Evolutionary conservation across 2,797 vertebrate genomes (phyloP).

Genomic region (Mallotus villosus): DNA sequence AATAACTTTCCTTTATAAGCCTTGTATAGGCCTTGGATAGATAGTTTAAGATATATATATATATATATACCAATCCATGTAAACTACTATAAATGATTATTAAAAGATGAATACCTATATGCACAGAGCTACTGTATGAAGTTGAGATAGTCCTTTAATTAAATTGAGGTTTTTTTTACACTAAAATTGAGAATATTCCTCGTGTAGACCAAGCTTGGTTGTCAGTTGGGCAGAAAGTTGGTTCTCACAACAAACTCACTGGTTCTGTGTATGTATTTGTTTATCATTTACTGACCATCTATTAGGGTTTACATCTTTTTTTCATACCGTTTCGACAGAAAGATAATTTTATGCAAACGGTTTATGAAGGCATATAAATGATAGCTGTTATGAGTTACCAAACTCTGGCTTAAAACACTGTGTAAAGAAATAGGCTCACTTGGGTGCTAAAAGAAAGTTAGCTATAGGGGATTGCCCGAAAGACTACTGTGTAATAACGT

Average conservation of each 20-base stretch:
- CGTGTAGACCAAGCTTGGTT: no score
- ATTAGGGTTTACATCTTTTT: background rate
- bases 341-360: background rate
- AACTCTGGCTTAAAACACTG: background rate
- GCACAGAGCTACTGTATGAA: background rate
- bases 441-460: slow-evolving; percentile 32
- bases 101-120: background rate
- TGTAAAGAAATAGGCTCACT: background rate
- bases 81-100: background rate
- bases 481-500: background rate
- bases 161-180: no score
- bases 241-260: no score
- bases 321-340: background rate
- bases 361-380: background rate
- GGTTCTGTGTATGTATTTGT: background rate
- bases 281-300: background rate
- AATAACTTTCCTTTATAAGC: slow-evolving; percentile 22
- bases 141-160: background rate
- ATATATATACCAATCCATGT: background rate
- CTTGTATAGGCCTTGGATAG: background rate
- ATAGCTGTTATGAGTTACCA: background rate
- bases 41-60: background rate
- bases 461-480: slow-evolving; percentile 26
- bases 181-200: no score
- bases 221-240: no score